Evolutionary conservation across 2,888 invertebrate species (phyloP).

Genomic region (Pristionchus arcanus): DNA sequence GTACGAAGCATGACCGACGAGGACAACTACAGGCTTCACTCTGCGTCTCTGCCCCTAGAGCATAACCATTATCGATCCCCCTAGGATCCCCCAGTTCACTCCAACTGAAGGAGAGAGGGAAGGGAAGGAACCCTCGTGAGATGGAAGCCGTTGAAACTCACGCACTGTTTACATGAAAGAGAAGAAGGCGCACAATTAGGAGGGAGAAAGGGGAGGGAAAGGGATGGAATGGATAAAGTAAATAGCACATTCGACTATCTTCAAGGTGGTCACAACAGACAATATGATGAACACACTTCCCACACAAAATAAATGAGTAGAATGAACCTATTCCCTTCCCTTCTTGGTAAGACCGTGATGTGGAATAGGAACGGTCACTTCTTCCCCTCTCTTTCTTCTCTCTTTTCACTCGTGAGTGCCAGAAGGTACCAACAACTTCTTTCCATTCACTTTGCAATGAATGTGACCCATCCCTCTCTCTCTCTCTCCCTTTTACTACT

Average conservation of each 20-base stretch:
- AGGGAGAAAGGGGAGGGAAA: background rate
- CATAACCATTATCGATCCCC: background rate
- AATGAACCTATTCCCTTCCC: background rate
- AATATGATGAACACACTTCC: background rate
- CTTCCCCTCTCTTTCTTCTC: background rate
- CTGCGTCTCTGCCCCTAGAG: background rate
- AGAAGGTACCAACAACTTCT: slow-evolving; percentile 38
- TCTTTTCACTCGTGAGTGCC: slow-evolving; percentile 12
- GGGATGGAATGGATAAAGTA: slow-evolving; percentile 5
- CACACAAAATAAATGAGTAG: background rate
- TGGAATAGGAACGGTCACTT: background rate
- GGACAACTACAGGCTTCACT: background rate
- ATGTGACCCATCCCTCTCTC: slow-evolving; percentile 18
- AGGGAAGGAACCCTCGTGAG: background rate
- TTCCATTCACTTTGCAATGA: slow-evolving; percentile 39
- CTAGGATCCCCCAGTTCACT: background rate
- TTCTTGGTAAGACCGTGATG: background rate
- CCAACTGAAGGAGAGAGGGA: background rate
- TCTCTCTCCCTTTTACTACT: slow-evolving; percentile 22
- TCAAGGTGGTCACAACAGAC: slow-evolving; percentile 3
- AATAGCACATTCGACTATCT: background rate
- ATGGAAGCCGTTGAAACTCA: slow-evolving; percentile 1
- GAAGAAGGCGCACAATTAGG: slow-evolving; percentile 5
- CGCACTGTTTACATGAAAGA: slow-evolving; percentile 2
- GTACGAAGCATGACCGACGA: background rate